These are phyloP conservation scores for Nephrotoma appendiculata DNA, from an alignment of 2,888 invertebrate species.

Conservation along the genomic window DNA sequence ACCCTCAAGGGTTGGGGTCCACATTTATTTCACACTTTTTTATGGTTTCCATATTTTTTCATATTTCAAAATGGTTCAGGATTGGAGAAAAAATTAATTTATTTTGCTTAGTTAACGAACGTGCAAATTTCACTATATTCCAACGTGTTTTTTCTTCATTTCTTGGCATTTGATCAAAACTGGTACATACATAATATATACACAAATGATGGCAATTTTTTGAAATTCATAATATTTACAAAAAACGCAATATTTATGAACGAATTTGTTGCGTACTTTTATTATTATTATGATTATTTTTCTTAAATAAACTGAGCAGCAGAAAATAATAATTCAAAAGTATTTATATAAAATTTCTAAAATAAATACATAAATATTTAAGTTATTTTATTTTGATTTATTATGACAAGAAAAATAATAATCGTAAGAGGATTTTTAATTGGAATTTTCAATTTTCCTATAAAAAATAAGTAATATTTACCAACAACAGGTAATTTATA, in stretches of 20 bases:
- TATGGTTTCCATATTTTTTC: no score
- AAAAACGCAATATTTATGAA: neutral
- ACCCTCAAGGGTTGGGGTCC: no score
- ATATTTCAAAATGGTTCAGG: no score
- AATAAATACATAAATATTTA: neutral
- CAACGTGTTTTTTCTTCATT: neutral
- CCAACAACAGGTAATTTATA: neutral
- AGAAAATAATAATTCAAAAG: neutral
- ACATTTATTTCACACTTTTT: no score
- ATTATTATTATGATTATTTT: neutral
- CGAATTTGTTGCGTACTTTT: neutral
- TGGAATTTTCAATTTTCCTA: neutral
- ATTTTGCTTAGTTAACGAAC: no score
- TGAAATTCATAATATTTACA: neutral
- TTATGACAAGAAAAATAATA: neutral
- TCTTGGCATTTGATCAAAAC: neutral
- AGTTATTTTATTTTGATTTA: neutral
- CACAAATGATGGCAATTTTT: neutral
- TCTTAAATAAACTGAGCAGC: neutral
- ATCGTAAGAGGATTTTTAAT: neutral
- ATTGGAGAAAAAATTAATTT: no score
- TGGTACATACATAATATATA: neutral
- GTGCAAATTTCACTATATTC: no score
- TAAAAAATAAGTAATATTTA: no score
- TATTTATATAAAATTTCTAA: neutral